phyloP scores from a whole-genome alignment of 2,888 invertebrate genomes.

The Nemoura dubitans region DNA sequence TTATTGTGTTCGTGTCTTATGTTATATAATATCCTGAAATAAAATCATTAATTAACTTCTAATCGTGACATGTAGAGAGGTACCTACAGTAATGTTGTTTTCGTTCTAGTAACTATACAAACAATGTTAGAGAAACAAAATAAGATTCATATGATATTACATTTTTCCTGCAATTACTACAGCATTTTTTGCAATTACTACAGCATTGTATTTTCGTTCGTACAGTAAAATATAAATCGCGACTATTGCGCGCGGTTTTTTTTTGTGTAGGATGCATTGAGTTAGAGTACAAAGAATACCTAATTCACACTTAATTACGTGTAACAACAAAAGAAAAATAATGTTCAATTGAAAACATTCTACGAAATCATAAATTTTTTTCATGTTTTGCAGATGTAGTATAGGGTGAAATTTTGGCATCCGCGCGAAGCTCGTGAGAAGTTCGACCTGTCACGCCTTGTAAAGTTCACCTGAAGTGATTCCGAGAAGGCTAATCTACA shows the following conservation, averaged over 20 bases:
- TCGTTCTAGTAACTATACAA: conserved; percentile 32
- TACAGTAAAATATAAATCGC: background rate
- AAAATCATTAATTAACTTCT: background rate
- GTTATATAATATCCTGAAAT: background rate
- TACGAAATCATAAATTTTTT: background rate
- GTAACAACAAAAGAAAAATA: background rate
- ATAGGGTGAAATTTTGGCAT: background rate
- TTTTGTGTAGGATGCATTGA: background rate
- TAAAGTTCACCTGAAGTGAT: background rate
- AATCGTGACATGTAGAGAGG: conserved; percentile 25
- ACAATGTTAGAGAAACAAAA: conserved; percentile 21
- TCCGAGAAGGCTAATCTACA: background rate
- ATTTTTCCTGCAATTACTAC: conserved; percentile 20
- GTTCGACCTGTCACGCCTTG: background rate
- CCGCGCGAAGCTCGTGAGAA: background rate
- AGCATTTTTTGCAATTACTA: conserved; percentile 13
- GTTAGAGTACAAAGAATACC: background rate
- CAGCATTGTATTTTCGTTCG: background rate
- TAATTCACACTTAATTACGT: background rate
- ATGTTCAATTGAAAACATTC: background rate
- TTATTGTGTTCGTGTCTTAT: background rate
- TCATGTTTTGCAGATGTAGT: background rate
- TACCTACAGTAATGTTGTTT: background rate
- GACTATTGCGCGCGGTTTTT: background rate
- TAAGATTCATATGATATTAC: conserved; percentile 17